Evolutionary conservation across 2,113 vertebrate genomes (phyloP).

Genomic region (Spilogale gracilis): DNA sequence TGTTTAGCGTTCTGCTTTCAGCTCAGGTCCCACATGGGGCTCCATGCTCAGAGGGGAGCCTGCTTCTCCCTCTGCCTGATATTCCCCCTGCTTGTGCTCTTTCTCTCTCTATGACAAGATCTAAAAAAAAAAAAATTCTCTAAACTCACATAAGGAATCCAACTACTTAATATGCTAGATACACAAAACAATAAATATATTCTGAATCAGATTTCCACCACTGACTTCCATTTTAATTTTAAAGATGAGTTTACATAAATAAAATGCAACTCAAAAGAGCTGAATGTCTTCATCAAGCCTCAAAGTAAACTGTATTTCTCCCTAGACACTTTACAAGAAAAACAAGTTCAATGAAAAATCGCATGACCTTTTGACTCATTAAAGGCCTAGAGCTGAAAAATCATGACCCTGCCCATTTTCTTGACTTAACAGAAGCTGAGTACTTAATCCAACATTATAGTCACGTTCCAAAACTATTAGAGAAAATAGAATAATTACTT

Average conservation of each 20-base stretch:
- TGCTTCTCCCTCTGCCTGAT: neutral
- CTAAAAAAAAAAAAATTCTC: neutral
- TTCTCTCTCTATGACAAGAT: neutral
- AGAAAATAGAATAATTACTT: neutral
- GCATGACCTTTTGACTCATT: neutral
- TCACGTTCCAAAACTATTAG: neutral
- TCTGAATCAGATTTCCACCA: neutral
- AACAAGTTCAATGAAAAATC: neutral
- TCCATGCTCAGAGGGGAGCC: neutral
- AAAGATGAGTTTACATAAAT: neutral
- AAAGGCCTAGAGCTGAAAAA: neutral
- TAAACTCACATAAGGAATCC: neutral
- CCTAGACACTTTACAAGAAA: neutral
- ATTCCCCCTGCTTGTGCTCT: neutral
- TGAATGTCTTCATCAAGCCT: conserved; percentile 21
- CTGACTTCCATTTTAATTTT: conserved; percentile 59
- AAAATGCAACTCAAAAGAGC: neutral
- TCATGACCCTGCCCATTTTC: neutral
- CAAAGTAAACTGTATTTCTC: conserved; percentile 37
- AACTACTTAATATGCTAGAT: neutral
- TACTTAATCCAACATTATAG: conserved; percentile 17
- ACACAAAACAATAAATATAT: conserved; percentile 46
- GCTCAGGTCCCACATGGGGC: neutral
- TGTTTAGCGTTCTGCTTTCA: neutral
- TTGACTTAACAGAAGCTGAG: conserved; percentile 12